Conservation (phyloP, 2,113 vertebrate species). For the Corythaixoides concolor region DNA sequence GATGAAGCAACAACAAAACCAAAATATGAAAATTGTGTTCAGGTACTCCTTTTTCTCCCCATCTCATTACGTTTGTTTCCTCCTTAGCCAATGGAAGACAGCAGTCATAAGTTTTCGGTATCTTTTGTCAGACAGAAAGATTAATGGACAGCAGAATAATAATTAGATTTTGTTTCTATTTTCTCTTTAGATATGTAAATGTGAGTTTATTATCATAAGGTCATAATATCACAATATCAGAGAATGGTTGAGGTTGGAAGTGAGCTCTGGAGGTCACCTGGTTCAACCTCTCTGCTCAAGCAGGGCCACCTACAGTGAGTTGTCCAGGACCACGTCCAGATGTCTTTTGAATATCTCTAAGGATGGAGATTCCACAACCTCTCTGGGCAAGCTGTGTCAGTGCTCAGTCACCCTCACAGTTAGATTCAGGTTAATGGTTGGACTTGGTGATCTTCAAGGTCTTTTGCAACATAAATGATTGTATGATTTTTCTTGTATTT, state of each 20-base stretch:
- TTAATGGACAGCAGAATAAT: background rate
- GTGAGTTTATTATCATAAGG: background rate
- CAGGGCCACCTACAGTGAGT: background rate
- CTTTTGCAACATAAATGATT: too few species aligned
- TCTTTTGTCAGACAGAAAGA: background rate
- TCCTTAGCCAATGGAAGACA: background rate
- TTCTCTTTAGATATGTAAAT: background rate
- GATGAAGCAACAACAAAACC: background rate
- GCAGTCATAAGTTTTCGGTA: background rate
- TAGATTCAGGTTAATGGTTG: background rate
- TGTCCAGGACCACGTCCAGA: background rate
- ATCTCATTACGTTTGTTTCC: accelerated
- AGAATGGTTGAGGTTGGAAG: background rate
- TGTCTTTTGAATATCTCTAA: background rate
- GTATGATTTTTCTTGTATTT: background rate
- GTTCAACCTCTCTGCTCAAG: background rate
- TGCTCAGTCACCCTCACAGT: background rate
- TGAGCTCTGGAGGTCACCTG: background rate
- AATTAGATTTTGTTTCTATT: background rate
- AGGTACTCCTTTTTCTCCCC: accelerated
- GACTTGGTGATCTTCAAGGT: too few species aligned
- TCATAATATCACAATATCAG: background rate
- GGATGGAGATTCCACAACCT: background rate
- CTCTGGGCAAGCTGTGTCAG: background rate
- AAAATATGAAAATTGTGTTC: background rate